These are phyloP conservation scores for Archips xylosteana DNA, from an alignment of 2,888 invertebrate species.

Conservation along the genomic window DNA sequence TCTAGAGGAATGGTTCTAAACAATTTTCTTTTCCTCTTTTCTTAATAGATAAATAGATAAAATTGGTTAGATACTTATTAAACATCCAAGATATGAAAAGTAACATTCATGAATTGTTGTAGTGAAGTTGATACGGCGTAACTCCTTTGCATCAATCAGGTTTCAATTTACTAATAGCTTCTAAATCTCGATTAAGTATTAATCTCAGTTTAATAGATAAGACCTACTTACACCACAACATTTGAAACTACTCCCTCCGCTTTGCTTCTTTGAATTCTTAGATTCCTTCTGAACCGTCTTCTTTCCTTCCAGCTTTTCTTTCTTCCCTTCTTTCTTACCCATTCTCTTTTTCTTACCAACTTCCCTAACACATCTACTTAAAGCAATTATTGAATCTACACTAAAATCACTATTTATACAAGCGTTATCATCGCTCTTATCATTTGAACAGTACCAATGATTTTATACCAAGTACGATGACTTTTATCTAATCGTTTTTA, in stretches of 20 bases:
- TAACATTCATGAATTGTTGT: too few relatives aligned
- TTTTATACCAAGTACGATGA: constrained; percentile 14
- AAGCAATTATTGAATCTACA: constrained; percentile 15
- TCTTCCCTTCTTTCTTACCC: constrained; percentile 29
- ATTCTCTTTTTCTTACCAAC: constrained; percentile 40
- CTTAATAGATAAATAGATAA: too few relatives aligned
- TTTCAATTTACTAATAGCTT: too few relatives aligned
- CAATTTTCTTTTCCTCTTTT: too few relatives aligned
- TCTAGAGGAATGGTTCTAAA: too few relatives aligned
- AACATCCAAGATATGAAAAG: too few relatives aligned
- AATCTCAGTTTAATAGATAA: not conserved
- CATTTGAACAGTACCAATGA: constrained; percentile 24
- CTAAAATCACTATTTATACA: constrained; percentile 13
- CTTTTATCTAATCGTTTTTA: constrained; percentile 31
- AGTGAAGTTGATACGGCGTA: too few relatives aligned
- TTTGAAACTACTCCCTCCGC: constrained; percentile 1
- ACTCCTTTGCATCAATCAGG: too few relatives aligned
- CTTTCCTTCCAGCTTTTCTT: constrained; percentile 10
- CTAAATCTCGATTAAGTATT: too few relatives aligned
- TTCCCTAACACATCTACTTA: constrained; percentile 22
- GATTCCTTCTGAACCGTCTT: constrained; percentile 8
- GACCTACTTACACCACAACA: constrained; percentile 3
- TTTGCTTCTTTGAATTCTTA: not conserved
- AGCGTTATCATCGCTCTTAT: constrained; percentile 26
- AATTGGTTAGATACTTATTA: too few relatives aligned